These are phyloP conservation scores for Myrmecophaga tridactyla DNA, from an alignment of 2,113 vertebrate genomes.

Conservation along the genomic window DNA sequence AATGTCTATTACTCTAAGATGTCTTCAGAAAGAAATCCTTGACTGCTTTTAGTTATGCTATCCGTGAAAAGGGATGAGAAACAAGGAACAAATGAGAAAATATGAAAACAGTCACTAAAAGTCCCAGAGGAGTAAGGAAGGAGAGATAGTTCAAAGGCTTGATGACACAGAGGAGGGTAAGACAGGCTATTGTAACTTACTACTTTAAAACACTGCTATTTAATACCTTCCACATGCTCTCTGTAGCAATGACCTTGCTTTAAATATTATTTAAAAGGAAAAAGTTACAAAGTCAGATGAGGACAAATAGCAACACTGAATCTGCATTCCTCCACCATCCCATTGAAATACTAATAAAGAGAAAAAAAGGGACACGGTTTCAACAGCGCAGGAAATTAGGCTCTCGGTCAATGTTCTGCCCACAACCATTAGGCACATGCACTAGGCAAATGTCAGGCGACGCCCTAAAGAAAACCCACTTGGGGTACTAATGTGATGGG, in stretches of 20 bases:
- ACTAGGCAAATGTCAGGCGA: neutral
- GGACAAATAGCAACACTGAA: neutral
- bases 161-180: neutral
- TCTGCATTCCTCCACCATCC: neutral
- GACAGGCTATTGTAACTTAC: neutral
- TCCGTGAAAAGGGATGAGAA: neutral
- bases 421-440: neutral
- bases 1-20: neutral
- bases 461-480: neutral
- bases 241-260: neutral
- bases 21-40: slow-evolving; percentile 14
- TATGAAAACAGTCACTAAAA: neutral
- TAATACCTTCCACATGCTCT: neutral
- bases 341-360: neutral
- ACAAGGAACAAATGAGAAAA: neutral
- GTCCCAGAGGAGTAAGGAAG: neutral
- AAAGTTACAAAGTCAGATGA: neutral
- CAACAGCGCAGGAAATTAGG: neutral
- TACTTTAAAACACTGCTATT: neutral
- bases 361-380: neutral
- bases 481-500: neutral
- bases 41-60: neutral
- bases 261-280: neutral
- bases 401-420: neutral
- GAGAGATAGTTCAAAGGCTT: neutral